These are phyloP conservation scores for Paradisaea rubra DNA, from an alignment of 2,113 vertebrate species.

Conservation along the genomic window DNA sequence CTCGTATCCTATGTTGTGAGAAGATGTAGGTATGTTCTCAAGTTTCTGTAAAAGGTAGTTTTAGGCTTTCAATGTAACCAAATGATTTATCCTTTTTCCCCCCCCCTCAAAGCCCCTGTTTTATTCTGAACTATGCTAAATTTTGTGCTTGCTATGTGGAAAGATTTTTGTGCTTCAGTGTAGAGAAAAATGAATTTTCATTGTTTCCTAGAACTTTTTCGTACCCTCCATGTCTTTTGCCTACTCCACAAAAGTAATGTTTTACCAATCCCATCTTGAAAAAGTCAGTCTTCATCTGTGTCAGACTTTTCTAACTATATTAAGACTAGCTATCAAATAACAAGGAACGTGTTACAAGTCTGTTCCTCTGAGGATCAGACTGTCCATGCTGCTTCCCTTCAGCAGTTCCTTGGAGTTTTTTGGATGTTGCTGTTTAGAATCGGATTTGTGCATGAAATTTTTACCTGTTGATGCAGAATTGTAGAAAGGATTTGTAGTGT, in stretches of 20 bases:
- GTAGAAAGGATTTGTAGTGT: not conserved
- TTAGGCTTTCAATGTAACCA: not conserved
- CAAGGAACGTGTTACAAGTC: not conserved
- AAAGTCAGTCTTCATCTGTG: not conserved
- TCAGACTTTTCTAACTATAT: conserved; percentile 31
- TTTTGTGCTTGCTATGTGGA: not conserved
- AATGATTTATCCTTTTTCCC: not conserved
- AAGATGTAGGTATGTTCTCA: not conserved
- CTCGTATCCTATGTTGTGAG: not conserved
- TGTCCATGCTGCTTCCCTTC: not conserved
- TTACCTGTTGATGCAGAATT: not conserved
- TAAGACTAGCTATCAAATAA: conserved; percentile 48
- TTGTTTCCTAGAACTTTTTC: not conserved
- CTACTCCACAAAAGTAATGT: not conserved
- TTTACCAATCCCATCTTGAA: not conserved
- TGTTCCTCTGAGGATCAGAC: not conserved
- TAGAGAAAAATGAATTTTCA: not conserved
- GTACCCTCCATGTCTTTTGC: not conserved
- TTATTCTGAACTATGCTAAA: not conserved
- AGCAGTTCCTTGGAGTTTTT: not conserved
- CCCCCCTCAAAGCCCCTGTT: not conserved
- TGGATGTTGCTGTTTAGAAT: not conserved
- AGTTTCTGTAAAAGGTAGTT: not conserved
- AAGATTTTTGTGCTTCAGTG: not conserved
- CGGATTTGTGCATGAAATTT: not conserved